phyloP scores from a whole-genome alignment of 2,113 vertebrate genomes.

The Albula glossodonta region DNA sequence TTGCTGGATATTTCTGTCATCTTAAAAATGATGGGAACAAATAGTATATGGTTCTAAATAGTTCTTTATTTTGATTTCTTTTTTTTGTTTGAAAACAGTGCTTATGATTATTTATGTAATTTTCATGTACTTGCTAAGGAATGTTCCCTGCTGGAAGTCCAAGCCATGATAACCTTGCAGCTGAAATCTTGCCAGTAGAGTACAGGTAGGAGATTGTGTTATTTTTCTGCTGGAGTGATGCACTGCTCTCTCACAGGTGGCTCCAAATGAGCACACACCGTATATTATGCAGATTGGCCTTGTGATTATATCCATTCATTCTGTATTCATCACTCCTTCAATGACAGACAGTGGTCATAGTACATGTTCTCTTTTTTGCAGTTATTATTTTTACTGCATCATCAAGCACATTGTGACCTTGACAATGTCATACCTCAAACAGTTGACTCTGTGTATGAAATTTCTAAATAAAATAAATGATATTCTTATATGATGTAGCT shows the following conservation, averaged over 20 bases:
- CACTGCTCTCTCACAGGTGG: background rate
- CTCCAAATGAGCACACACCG: background rate
- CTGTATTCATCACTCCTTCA: no score
- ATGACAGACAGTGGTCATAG: no score
- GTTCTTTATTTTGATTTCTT: background rate
- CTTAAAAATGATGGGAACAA: no score
- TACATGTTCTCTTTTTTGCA: no score
- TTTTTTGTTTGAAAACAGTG: background rate
- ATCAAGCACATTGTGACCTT: no score
- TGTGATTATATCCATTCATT: no score
- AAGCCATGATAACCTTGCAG: conserved; percentile 88
- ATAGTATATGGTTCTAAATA: no score
- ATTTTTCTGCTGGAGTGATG: background rate
- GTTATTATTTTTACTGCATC: no score
- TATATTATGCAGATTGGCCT: background rate
- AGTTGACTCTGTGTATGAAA: background rate
- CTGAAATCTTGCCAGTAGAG: conserved; percentile 90
- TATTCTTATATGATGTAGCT: background rate
- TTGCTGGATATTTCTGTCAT: background rate
- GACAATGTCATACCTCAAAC: no score
- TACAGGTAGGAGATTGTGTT: conserved; percentile 74
- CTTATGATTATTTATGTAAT: background rate
- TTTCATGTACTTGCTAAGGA: conserved; percentile 46
- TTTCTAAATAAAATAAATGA: background rate
- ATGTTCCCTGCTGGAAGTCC: conserved; percentile 73